Evolutionary conservation across 2,113 vertebrate genomes (phyloP).

Genomic region (Tursiops truncatus): DNA sequence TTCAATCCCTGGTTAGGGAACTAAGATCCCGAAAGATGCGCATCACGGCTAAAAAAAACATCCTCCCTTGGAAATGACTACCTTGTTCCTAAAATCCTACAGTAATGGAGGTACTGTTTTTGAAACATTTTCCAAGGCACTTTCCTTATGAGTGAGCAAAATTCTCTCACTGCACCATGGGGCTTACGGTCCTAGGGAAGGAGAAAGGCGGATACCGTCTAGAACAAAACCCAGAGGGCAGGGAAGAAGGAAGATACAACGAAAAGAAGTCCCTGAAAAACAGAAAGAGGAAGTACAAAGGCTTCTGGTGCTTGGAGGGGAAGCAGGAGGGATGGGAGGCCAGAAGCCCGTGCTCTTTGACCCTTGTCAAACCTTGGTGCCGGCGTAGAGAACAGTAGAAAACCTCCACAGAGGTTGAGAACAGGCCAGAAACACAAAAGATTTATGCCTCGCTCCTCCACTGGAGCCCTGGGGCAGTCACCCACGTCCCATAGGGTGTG

Average conservation of each 20-base stretch:
- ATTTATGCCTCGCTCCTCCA: background rate
- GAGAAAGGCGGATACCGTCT: background rate
- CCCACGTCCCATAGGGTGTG: background rate
- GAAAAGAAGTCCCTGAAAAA: background rate
- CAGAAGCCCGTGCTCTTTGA: background rate
- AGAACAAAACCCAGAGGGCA: background rate
- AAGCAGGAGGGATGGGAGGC: too few species aligned
- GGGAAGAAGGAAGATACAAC: background rate
- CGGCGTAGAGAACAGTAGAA: background rate
- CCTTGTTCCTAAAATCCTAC: background rate
- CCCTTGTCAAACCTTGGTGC: background rate
- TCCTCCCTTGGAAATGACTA: background rate
- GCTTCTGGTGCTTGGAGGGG: background rate
- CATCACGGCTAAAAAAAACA: background rate
- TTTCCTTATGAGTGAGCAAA: background rate
- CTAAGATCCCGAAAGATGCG: background rate
- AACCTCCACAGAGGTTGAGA: background rate
- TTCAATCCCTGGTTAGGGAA: background rate
- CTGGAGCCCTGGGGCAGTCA: background rate
- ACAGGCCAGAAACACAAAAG: background rate
- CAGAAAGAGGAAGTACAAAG: background rate
- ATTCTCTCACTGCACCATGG: background rate
- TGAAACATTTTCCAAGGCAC: background rate
- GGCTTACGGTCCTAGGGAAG: background rate
- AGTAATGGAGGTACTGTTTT: background rate